Base-by-base conservation (phyloP, 1,140 invertebrate species). In the Prorops nasuta region DNA sequence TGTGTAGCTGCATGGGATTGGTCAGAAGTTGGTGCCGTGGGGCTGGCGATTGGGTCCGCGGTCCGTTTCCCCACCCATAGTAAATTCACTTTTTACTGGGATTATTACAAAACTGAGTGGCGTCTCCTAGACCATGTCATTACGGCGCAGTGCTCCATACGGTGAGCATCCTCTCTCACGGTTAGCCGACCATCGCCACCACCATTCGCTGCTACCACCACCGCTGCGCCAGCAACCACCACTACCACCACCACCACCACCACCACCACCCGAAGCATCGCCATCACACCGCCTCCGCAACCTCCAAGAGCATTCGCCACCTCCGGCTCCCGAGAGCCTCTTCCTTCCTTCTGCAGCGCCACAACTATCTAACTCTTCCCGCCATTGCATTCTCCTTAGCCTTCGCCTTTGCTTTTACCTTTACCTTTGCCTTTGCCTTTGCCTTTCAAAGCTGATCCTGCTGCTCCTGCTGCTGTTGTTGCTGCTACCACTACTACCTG, bases 81-180 rank as follows among this genome's bases (percentile, higher is more conserved):
- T 47, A 77, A 77, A 76, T 76, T 76, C 73, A 76, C 75, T 76
- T 76, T 77, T 76, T 77, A 74, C 71, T 55, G 63, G 56, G 56
- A 62, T 73, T 74, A 76, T 77, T 76, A 76, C 75, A 77, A 77
- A 77, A 77, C 72, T 73, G 69, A 76, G 71, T 66, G 64, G 74
- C 67, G 73, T 75, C 72, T 74, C 72, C 72, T 77, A 77, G 75
- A 78, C 67, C 74, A 75, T 76, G 73, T 78, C 75, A 78, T 76
- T 78, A 78, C 72, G 59, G 58, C 67, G 70, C 69, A 70, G 74
- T 72, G 64, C 72, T 74, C 71, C 63, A 72, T 66, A 69, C 71
- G 54, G 71, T 57, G 64, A 74, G 72, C 62, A 72, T 72, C 71
- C 63, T 72, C 51, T 60, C 54, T 43, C 58, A 45, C 45, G 39